Conservation (phyloP, 2,888 invertebrate species). For the Andricus curvator region DNA sequence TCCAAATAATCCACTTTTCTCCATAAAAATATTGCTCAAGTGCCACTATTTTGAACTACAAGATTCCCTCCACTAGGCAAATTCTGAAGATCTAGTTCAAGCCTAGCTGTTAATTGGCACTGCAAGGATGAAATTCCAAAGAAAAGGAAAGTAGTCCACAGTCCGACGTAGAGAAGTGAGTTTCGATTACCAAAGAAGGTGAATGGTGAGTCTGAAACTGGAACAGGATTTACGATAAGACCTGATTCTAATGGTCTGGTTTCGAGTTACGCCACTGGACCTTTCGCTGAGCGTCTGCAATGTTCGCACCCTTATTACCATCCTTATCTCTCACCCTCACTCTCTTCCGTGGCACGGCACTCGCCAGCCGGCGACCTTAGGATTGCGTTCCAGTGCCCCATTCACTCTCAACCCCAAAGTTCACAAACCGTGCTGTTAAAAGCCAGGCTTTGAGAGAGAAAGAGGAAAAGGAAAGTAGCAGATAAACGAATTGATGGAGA, state of each 20-base stretch:
- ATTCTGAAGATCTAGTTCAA: background rate
- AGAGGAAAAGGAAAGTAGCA: background rate
- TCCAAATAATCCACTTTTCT: too few species aligned
- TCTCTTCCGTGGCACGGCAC: constrained; percentile 37
- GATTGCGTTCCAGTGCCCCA: constrained; percentile 63
- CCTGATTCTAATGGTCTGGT: constrained; percentile 17
- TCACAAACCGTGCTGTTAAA: constrained; percentile 56
- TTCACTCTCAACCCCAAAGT: constrained; percentile 56
- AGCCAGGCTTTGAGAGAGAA: constrained; percentile 42
- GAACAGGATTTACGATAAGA: constrained; percentile 28
- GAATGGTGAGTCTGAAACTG: constrained; percentile 15
- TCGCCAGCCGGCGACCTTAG: constrained; percentile 51
- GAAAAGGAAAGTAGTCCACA: constrained; percentile 18
- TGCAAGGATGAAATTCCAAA: background rate
- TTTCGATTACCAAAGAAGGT: constrained; percentile 14
- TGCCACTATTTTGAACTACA: background rate
- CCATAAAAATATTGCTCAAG: background rate
- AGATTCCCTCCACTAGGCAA: background rate
- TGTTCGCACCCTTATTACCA: constrained; percentile 51
- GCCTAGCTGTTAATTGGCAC: background rate
- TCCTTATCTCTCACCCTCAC: constrained; percentile 44
- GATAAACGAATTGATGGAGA: constrained; percentile 37
- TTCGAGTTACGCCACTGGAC: constrained; percentile 37
- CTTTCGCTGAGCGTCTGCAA: constrained; percentile 30
- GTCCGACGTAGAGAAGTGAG: constrained; percentile 3